These are phyloP conservation scores for Phylloscopus collybita DNA, from an alignment of 2,797 vertebrate genomes.

Conservation along the genomic window DNA sequence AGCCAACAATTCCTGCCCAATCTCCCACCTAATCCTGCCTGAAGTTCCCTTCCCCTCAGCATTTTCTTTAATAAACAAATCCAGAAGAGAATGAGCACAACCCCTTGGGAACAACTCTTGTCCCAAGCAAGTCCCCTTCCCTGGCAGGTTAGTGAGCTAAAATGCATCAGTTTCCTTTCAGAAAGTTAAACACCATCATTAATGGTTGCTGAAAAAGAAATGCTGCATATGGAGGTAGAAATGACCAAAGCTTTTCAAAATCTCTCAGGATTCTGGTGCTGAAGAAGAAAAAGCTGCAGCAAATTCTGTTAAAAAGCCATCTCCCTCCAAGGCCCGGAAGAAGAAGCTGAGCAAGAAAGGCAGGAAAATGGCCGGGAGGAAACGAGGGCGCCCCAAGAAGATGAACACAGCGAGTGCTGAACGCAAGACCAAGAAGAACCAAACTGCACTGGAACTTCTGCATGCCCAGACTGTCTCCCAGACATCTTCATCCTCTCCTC, in stretches of 20 bases:
- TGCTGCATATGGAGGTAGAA: background rate
- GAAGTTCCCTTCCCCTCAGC: background rate
- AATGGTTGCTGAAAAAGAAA: background rate
- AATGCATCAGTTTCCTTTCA: background rate
- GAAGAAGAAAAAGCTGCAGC: constrained; percentile 88
- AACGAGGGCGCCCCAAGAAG: constrained; percentile 96
- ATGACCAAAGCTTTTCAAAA: background rate
- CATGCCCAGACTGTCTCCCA: constrained; percentile 88
- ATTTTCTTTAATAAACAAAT: background rate
- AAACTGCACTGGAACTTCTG: constrained; percentile 91
- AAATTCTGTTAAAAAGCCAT: constrained; percentile 84
- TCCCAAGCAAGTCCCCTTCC: background rate
- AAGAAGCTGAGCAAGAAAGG: constrained; percentile 90
- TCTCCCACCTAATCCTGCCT: rapidly evolving
- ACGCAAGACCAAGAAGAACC: constrained; percentile 92
- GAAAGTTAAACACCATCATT: background rate
- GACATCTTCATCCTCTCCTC: constrained; percentile 87
- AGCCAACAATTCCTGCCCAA: background rate
- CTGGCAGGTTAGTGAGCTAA: background rate
- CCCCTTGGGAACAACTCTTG: background rate
- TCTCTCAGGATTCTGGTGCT: constrained; percentile 86
- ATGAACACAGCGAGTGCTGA: constrained; percentile 81
- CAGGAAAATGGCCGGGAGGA: constrained; percentile 92
- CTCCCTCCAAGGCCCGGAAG: constrained; percentile 88
- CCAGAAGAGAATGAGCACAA: background rate